Conservation (phyloP, 2,888 invertebrate species). For the Dioctria linearis region DNA sequence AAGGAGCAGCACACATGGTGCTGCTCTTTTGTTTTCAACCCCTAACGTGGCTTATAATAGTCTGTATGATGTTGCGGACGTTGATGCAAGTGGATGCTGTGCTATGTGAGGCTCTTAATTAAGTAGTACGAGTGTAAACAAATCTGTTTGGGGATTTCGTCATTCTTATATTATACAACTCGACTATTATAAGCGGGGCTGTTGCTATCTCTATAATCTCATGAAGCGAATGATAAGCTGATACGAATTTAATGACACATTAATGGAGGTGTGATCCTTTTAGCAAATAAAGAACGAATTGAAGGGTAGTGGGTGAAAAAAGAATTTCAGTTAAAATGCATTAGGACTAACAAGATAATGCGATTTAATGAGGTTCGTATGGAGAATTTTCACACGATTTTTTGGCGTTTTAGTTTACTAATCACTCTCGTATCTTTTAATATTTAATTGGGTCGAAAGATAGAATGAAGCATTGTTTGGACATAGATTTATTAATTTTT, state of each 20-base stretch:
- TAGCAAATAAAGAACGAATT: constrained; percentile 43
- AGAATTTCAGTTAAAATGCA: constrained; percentile 2
- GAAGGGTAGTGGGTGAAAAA: neutral
- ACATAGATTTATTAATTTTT: too few relatives aligned
- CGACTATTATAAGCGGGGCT: neutral
- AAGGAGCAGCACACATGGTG: constrained; percentile 38
- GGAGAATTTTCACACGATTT: constrained; percentile 3
- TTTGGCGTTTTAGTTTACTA: too few relatives aligned
- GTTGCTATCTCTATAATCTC: constrained; percentile 48
- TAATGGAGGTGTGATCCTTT: constrained; percentile 56
- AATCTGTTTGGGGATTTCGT: constrained; percentile 53
- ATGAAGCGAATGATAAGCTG: constrained; percentile 55
- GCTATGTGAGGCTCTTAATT: constrained; percentile 52
- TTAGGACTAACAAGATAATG: constrained; percentile 20
- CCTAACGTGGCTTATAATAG: too few relatives aligned
- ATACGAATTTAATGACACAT: constrained; percentile 58
- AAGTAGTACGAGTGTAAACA: constrained; percentile 56
- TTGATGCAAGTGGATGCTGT: constrained; percentile 17
- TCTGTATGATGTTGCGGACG: too few relatives aligned
- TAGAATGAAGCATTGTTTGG: too few relatives aligned
- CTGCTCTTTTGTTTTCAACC: constrained; percentile 26
- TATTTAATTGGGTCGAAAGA: too few relatives aligned
- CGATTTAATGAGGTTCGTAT: constrained; percentile 24
- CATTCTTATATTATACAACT: neutral
- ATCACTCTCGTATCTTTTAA: too few relatives aligned